phyloP scores from a whole-genome alignment of 2,113 vertebrate species.

The Pachyramphus minor region DNA sequence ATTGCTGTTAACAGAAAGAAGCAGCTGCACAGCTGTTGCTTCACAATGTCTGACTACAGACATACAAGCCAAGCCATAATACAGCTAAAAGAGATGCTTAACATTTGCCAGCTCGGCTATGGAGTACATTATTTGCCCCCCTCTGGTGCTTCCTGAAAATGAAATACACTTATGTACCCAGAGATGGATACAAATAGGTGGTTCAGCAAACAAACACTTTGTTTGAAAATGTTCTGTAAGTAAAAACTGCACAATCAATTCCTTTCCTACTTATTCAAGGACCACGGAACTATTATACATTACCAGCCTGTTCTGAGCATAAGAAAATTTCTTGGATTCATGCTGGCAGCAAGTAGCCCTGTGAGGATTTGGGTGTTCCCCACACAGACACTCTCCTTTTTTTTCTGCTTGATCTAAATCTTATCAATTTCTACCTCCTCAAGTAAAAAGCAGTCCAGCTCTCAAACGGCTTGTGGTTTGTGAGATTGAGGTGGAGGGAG shows the following conservation, averaged over 20 bases:
- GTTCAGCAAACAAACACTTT: not conserved
- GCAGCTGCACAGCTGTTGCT: not conserved
- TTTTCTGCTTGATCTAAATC: constrained; percentile 34
- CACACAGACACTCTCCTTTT: not conserved
- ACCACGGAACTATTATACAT: not conserved
- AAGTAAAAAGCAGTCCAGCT: constrained; percentile 7
- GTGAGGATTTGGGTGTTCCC: not conserved
- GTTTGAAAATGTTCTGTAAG: not conserved
- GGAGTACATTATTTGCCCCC: not conserved
- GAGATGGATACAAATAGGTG: not conserved
- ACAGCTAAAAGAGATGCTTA: not conserved
- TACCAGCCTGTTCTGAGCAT: not conserved
- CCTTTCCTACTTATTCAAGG: not conserved
- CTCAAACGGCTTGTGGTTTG: not conserved
- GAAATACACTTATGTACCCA: not conserved
- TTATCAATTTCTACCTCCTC: constrained; percentile 20
- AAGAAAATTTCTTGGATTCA: not conserved
- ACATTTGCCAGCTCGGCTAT: not conserved
- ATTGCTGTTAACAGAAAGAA: not conserved
- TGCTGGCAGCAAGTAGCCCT: constrained; percentile 14
- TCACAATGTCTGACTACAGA: not conserved
- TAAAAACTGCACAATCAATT: not conserved
- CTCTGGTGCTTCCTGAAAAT: not conserved
- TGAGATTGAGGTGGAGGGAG: not conserved
- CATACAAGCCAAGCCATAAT: not conserved